Conservation (phyloP, 2,113 vertebrate species). For the Charina bottae region DNA sequence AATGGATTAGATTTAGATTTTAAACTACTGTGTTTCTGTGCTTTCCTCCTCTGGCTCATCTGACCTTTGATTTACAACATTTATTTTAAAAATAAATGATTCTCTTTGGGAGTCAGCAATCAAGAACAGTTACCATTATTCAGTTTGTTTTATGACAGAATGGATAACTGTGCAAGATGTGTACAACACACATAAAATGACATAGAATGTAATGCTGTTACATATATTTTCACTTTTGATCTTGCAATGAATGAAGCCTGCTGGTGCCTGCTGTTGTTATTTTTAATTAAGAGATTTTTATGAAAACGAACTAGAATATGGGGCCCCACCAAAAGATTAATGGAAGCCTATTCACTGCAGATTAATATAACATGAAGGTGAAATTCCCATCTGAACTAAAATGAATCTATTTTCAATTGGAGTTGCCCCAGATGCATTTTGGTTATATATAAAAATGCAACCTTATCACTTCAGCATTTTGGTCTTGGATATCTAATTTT, state of each 20-base stretch:
- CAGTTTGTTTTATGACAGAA: constrained; percentile 38
- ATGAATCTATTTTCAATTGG: neutral
- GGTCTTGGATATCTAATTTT: neutral
- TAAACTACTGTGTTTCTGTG: constrained; percentile 51
- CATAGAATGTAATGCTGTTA: constrained; percentile 15
- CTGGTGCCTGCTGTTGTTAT: constrained; percentile 13
- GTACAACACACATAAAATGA: neutral
- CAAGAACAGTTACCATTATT: constrained; percentile 42
- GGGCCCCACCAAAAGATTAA: constrained; percentile 28
- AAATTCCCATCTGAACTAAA: neutral
- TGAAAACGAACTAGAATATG: constrained; percentile 47
- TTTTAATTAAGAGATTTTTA: constrained; percentile 43
- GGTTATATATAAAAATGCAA: neutral
- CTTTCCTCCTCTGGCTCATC: constrained; percentile 44
- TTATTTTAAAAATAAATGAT: constrained; percentile 44
- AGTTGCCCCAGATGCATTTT: neutral
- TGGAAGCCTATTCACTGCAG: constrained; percentile 30
- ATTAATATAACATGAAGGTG: constrained; percentile 9
- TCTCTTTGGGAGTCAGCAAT: constrained; percentile 40
- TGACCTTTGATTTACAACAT: constrained; percentile 40
- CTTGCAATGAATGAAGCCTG: constrained; percentile 38
- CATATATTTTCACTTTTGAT: constrained; percentile 39
- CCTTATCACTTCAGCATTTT: neutral
- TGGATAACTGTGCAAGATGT: constrained; percentile 3
- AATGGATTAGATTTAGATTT: constrained; percentile 66